Evolutionary conservation across 1,140 invertebrate species (phyloP).

Genomic region (Aporrectodea caliginosa): DNA sequence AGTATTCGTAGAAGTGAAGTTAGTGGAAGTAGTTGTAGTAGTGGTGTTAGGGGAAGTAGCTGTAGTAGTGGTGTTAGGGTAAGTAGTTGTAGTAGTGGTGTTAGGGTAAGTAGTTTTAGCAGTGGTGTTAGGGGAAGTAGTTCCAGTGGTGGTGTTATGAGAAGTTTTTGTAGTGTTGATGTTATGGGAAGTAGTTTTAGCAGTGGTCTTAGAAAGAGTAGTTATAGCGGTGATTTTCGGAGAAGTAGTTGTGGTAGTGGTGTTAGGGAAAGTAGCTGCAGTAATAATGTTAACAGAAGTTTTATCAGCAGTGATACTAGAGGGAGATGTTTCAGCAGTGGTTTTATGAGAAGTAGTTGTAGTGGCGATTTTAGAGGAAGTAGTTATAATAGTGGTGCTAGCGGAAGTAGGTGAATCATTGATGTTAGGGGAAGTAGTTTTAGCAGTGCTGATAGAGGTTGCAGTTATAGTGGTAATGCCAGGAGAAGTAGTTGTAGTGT

Average conservation of each 20-base stretch:
- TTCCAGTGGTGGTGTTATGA: constrained; percentile 12
- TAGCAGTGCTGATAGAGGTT: not conserved
- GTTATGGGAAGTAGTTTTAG: too few relatives aligned
- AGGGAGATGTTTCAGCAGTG: not conserved
- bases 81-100: constrained; percentile 20
- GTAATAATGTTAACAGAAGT: constrained; percentile 9
- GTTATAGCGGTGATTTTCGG: too few relatives aligned
- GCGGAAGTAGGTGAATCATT: constrained; percentile 4
- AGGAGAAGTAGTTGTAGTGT: constrained; percentile 3
- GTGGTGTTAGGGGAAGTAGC: constrained; percentile 11
- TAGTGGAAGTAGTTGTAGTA: constrained; percentile 22
- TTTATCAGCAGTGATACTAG: constrained; percentile 12
- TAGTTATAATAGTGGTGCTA: constrained; percentile 12
- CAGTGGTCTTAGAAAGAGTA: too few relatives aligned
- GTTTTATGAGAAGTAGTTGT: not conserved
- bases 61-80: constrained; percentile 12
- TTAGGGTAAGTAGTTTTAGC: constrained; percentile 11
- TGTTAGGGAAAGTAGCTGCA: too few relatives aligned
- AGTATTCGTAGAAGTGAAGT: constrained; percentile 4
- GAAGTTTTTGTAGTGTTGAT: constrained; percentile 11
- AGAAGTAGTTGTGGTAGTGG: too few relatives aligned
- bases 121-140: not conserved
- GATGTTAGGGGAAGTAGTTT: not conserved
- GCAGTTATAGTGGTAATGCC: not conserved
- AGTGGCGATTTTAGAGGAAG: not conserved